Percentiles rank a stretch among this genome's conserved stretches.
Conservation (phyloP, 2,797 vertebrate genomes). For the Sitta carolinensis region DNA sequence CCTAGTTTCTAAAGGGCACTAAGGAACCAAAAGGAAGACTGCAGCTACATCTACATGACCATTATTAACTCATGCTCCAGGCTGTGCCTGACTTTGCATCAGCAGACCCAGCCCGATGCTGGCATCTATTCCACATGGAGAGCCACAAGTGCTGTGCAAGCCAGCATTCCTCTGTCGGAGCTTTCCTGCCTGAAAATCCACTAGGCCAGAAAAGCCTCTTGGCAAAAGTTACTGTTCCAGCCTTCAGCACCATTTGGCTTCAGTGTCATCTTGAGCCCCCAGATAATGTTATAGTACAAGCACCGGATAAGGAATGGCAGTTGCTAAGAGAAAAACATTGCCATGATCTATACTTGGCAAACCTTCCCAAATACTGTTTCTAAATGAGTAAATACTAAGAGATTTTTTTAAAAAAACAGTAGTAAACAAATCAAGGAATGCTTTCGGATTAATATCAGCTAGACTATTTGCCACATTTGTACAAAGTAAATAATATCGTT, state of each 20-base stretch:
- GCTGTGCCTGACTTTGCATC: background rate
- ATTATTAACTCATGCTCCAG: background rate
- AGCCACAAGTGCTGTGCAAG: background rate
- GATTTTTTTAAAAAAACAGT: background rate
- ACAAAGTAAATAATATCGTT: background rate
- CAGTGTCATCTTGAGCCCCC: background rate
- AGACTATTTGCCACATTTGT: background rate
- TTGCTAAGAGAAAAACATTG: background rate
- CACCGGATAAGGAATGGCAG: background rate
- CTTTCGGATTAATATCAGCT: background rate
- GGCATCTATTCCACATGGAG: background rate
- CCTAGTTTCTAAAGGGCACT: background rate
- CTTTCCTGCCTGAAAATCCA: background rate
- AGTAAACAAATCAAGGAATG: constrained; percentile 3
- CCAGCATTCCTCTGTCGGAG: background rate
- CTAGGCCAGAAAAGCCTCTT: background rate
- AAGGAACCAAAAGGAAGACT: background rate
- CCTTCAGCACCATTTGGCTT: background rate
- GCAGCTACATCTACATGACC: background rate
- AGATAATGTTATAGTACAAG: background rate
- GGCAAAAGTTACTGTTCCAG: background rate
- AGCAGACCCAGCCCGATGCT: background rate
- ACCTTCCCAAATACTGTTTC: background rate
- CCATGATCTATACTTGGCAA: background rate
- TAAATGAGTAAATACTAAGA: background rate